Conservation (phyloP, 2,888 invertebrate genomes). For the Hirtodrosophila cameraria region DNA sequence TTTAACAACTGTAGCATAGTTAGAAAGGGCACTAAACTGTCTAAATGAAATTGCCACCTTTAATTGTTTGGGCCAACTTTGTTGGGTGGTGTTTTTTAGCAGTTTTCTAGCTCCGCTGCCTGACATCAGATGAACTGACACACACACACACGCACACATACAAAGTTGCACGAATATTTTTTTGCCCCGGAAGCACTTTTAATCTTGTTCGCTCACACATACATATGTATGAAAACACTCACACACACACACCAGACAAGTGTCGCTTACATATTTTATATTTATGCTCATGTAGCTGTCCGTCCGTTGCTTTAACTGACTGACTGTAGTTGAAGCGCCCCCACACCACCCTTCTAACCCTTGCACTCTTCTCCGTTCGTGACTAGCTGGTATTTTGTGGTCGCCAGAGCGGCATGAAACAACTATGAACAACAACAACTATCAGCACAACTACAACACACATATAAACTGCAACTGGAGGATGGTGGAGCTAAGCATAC, state of each 20-base stretch:
- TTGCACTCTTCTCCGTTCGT: conserved; percentile 29
- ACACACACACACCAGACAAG: conserved; percentile 24
- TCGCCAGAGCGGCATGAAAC: conserved; percentile 64
- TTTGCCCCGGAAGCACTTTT: conserved; percentile 63
- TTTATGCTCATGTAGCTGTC: conserved; percentile 72
- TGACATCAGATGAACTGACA: conserved; percentile 1
- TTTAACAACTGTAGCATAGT: conserved; percentile 5
- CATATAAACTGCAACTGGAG: conserved; percentile 16
- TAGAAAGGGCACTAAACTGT: conserved; percentile 15
- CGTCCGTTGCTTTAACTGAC: conserved; percentile 56
- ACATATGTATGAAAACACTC: conserved; percentile 1
- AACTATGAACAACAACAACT: conserved; percentile 49
- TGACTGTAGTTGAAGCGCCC: conserved; percentile 37
- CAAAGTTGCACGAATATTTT: conserved; percentile 32
- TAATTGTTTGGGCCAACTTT: conserved; percentile 65
- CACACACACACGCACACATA: neutral
- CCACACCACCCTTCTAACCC: conserved; percentile 1
- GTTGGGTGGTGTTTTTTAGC: conserved; percentile 24
- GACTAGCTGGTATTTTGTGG: conserved; percentile 74
- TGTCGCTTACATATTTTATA: conserved; percentile 76
- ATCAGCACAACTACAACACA: conserved; percentile 8
- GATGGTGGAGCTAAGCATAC: conserved; percentile 34
- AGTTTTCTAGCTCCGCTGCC: conserved; percentile 11
- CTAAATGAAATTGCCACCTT: conserved; percentile 63
- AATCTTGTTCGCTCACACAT: conserved; percentile 65